Evolutionary conservation across 2,888 invertebrate species (phyloP), one percentile per base, ranked within the genome.

Genomic region (Tetranychus piercei): DNA sequence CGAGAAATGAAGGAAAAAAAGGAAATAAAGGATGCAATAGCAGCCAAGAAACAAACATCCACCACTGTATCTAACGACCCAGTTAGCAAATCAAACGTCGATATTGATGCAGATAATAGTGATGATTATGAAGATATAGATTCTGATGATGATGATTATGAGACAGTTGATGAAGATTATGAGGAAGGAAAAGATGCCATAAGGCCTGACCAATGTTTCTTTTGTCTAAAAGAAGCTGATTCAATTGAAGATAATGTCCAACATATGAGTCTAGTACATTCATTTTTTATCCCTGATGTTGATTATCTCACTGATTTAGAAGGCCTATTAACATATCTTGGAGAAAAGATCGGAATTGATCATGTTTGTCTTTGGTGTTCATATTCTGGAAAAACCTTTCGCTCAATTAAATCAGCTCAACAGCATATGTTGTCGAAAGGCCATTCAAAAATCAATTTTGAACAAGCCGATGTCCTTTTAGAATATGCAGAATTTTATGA

Each of bases 401-500:
- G 73, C 7, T 74, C 91, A 0, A 85, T 89, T 79, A 89, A 91
- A 78, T 90, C 95, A 6, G 92, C 89, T 0, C 90, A 90, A 80
- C 81, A 83, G 77, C 97, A 97, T 81, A 99, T 97, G 97, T 79
- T 88, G 6, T 94, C 94, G 81, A 95, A 95, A 82, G 94, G 95
- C 0, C 99, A 99, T 82, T 94, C 94, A 81, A 94, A 92, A 84
- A 90, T 95, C 87, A 83, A 90, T 71, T 90, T 91, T 82, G 94
- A 95, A 82, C 79, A 66, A 7, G 23, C 92, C 9, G 86, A 91
- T 76, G 88, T 90, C 0, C 83, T 96, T 69, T 88, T 90, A 20
- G 97, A 99, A 83, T 97, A 92, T 85, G 87, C 90, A 1, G 91
- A 94, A 79, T 99, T 88, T 83, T 99, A 96, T 83, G 94, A 97